These are phyloP conservation scores for Carcina quercana DNA, from an alignment of 2,888 invertebrate species.

Conservation along the genomic window DNA sequence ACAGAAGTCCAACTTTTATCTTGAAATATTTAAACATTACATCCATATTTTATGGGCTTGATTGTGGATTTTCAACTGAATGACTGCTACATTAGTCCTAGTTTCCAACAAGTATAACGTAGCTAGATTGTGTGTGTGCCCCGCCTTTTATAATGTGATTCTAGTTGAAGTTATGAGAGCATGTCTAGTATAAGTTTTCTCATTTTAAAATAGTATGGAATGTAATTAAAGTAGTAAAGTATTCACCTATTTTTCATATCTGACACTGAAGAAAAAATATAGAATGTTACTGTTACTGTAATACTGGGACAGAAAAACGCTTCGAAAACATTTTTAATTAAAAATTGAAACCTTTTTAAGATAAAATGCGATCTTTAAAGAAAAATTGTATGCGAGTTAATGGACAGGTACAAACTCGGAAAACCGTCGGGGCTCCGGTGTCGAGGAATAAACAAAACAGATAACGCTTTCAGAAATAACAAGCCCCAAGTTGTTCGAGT, in stretches of 20 bases:
- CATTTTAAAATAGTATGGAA: slow-evolving; percentile 1
- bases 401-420: background rate
- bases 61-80: slow-evolving; percentile 13
- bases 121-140: slow-evolving; percentile 3
- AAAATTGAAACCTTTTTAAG: too few relatives aligned
- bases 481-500: slow-evolving; percentile 48
- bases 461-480: slow-evolving; percentile 39
- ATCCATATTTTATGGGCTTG: slow-evolving; percentile 3
- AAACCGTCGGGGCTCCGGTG: background rate
- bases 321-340: too few relatives aligned
- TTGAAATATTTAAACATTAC: slow-evolving; percentile 17
- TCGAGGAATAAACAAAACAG: slow-evolving; percentile 25
- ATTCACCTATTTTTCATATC: too few relatives aligned
- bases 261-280: too few relatives aligned
- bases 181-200: slow-evolving; percentile 6
- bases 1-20: slow-evolving; percentile 17
- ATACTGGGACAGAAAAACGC: too few relatives aligned
- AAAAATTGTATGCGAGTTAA: slow-evolving; percentile 1
- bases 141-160: slow-evolving; percentile 5
- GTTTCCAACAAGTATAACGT: slow-evolving; percentile 3
- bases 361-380: background rate
- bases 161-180: slow-evolving; percentile 8
- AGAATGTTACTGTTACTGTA: too few relatives aligned
- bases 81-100: slow-evolving; percentile 4
- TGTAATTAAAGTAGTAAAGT: slow-evolving; percentile 4